Evolutionary conservation across 2,888 invertebrate genomes (phyloP).

Genomic region (Adela reaumurella): DNA sequence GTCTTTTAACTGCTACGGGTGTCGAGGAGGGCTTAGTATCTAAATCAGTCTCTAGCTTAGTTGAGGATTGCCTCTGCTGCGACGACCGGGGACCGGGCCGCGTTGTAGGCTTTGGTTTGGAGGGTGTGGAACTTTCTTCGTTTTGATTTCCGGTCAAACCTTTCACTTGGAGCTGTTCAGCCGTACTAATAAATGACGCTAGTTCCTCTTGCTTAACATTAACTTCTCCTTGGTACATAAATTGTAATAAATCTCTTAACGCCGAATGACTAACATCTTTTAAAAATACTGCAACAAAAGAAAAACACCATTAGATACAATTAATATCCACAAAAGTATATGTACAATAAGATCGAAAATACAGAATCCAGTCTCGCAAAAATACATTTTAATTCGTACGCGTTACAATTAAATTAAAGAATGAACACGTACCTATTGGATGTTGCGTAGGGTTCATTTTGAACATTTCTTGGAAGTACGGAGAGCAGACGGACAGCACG

Average conservation of each 20-base stretch:
- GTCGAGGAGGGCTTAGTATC: constrained; percentile 62
- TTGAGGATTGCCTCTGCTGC: constrained; percentile 61
- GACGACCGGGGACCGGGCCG: constrained; percentile 63
- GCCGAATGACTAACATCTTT: constrained; percentile 69
- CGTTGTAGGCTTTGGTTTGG: constrained; percentile 55
- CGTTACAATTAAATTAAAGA: too few relatives aligned
- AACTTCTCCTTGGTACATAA: constrained; percentile 71
- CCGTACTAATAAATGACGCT: constrained; percentile 68
- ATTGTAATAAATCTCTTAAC: constrained; percentile 66
- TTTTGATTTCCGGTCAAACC: constrained; percentile 65
- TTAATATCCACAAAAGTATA: neutral
- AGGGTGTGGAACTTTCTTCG: constrained; percentile 56
- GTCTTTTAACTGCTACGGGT: constrained; percentile 61
- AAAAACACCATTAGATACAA: constrained; percentile 10
- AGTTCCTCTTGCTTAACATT: constrained; percentile 70
- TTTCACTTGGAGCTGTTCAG: constrained; percentile 69
- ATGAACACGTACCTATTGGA: constrained; percentile 59
- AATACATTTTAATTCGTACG: too few relatives aligned
- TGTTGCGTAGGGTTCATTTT: constrained; percentile 67
- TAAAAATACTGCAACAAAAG: constrained; percentile 58
- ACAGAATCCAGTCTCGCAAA: neutral
- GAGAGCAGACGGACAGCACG: constrained; percentile 70
- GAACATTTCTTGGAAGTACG: constrained; percentile 71
- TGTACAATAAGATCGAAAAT: neutral
- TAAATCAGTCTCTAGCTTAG: constrained; percentile 60